A percentile compares a stretch with the other conserved stretches of the same genome.
Evolutionary conservation across 1,140 invertebrate species (phyloP).

Genomic region (Thalassaphorura encarpata): DNA sequence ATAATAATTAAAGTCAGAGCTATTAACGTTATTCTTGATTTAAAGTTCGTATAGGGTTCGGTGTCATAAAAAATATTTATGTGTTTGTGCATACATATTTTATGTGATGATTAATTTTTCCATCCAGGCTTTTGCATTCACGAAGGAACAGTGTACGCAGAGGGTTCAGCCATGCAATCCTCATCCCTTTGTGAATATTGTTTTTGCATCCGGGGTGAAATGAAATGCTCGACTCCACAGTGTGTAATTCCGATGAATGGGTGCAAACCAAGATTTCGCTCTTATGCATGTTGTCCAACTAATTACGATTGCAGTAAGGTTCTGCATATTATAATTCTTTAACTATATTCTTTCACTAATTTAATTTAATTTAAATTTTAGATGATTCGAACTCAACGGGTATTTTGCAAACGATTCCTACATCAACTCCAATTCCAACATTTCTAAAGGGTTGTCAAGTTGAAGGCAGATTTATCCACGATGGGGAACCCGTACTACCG

Average conservation of each 20-base stretch:
- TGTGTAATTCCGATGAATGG: conserved; percentile 67
- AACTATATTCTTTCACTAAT: neutral
- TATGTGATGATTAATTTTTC: too few species aligned
- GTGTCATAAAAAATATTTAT: too few species aligned
- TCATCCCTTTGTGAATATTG: conserved; percentile 71
- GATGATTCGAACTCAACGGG: conserved; percentile 23
- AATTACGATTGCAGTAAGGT: conserved; percentile 62
- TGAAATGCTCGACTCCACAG: conserved; percentile 67
- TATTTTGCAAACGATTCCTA: conserved; percentile 22
- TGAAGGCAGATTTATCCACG: conserved; percentile 48
- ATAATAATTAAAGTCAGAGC: too few species aligned
- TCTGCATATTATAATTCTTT: neutral
- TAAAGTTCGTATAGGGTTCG: too few species aligned
- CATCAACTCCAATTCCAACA: conserved; percentile 24
- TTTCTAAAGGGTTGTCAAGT: conserved; percentile 53
- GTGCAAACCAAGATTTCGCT: conserved; percentile 55
- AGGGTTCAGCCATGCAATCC: conserved; percentile 72
- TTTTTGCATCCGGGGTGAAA: conserved; percentile 66
- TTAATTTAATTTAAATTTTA: neutral
- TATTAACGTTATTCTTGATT: too few species aligned
- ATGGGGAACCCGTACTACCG: conserved; percentile 62
- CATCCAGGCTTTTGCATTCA: conserved; percentile 53
- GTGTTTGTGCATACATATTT: too few species aligned
- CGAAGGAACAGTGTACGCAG: conserved; percentile 63
- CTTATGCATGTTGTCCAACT: conserved; percentile 69